Evolutionary conservation across 2,113 vertebrate species (phyloP), one percentile per base, ranked within the genome.

Genomic region (Lampris megalopsis): DNA sequence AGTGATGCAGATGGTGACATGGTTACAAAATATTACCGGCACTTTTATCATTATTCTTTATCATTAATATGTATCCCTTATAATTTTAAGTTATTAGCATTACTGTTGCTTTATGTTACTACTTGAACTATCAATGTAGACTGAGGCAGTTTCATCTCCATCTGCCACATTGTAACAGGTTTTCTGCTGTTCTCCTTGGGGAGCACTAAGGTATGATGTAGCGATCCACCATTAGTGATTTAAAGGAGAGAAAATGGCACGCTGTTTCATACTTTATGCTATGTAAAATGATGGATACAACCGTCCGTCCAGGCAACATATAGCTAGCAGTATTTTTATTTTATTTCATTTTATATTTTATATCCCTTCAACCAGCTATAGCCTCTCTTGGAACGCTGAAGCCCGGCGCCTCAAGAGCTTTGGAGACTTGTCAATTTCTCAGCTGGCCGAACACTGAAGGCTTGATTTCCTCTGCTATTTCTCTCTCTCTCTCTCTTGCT

Each of bases 371-470:
- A 72, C 77, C 74, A 79, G 62, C 74, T 43, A 24, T 24, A 10
- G 24, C 47, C 73, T 79, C 83, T 59, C 36, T 56, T 68, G 79
- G 81, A 82, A 82, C 52, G 48, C 59, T 66, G 62, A 64, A 80
- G 69, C 68, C 62, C 38, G 59, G 68, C 58, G 68, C 75, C 6
- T 47, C 54, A 68, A 73, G 75, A 85, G 73, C 74, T 80, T 74
- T 57, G 73, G 78, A 80, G 60, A 86, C 79, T 87, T 90, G 88
- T 88, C 87, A 89, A 90, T 91, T 90, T 91, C 80, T 91, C 90
- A 91, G 86, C 83, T 88, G 82, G 87, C 63, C 70, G 64, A 83
- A 81, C 88, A 87, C 81, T 57, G 78, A 88, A 82, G 73, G 86
- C 75, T 88, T 82, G 83, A 90, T 86, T 87, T 86, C 79, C 86